Evolutionary conservation across 2,797 vertebrate species (phyloP), one percentile per base, ranked within the genome.

Genomic region (Phoxinus dragarum): DNA sequence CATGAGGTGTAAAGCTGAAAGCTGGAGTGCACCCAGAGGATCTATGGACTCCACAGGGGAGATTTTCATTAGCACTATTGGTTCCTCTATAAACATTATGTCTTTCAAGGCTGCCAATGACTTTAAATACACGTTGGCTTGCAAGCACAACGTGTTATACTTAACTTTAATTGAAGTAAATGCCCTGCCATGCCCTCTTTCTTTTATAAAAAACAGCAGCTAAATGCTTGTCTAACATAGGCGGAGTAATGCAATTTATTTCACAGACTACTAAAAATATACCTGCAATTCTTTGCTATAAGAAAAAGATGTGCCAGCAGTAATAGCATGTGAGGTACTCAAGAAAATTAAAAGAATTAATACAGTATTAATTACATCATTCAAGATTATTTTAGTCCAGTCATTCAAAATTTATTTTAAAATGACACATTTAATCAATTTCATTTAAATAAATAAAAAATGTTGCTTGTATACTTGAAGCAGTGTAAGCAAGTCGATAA

Each of bases 51-150:
- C 31, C 82, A 73, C 42, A 34, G 68, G 75, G 42, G 76, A 64
- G 68, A 52, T 72, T 85, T 85, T 85, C 84, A 85, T 85, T 85
- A 85, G 76, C 76, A 85, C 68, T 72, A 85, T 73, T 85, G 54
- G 27, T 79, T 84, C 21, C 69, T 72, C 67, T 38, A 73, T 27
- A 84, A 80, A 64, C 31, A 80, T 73, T 85, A 80, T 80, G 84
- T 73, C 76, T 85, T 73, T 40, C 14, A 3, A 64, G 31, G 54
- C 83, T 61, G 40, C 67, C 75, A 61, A 38, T 47, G 31, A 4
- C 27, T 85, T 84, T 72, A 80, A 85, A 80, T 80, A 71, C 67
- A 73, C 38, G 21, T 52, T 66, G 54, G 68, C 68, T 42, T n/a
- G 44, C 17, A 40, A 59, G 84, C 67, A 36, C 49, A 52, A 47